Percentiles rank a stretch among this genome's conserved stretches.
Evolutionary conservation across 1,140 invertebrate species (phyloP).

Genomic region (Oryctes rhinoceros): DNA sequence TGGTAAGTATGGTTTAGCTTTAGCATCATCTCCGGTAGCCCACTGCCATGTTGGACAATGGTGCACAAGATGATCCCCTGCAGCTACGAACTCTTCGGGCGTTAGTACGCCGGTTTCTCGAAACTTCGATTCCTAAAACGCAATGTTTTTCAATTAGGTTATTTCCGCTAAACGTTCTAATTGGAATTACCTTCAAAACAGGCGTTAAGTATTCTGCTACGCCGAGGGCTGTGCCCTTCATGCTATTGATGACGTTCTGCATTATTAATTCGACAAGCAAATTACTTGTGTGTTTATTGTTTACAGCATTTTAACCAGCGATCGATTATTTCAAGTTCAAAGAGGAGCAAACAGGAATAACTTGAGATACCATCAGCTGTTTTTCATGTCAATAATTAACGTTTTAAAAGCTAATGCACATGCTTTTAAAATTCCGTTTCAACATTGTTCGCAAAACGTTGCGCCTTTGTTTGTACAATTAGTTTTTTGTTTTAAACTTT

Average conservation of each 20-base stretch:
- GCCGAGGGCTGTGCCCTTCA: slow-evolving; percentile 93
- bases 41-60: slow-evolving; percentile 99
- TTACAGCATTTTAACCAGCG: slow-evolving; percentile 29
- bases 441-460: too few species aligned
- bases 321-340: slow-evolving; percentile 27
- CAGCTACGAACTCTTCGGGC: slow-evolving; percentile 95
- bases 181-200: slow-evolving; percentile 72
- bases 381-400: slow-evolving; percentile 5
- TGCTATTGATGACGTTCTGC: slow-evolving; percentile 94
- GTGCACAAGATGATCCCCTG: slow-evolving; percentile 98
- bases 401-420: neutral
- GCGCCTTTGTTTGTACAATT: too few species aligned
- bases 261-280: slow-evolving; percentile 64
- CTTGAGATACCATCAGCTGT: slow-evolving; percentile 26
- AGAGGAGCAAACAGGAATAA: neutral
- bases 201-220: slow-evolving; percentile 97
- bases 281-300: neutral
- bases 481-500: too few species aligned
- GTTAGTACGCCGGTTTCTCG: slow-evolving; percentile 97
- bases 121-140: slow-evolving; percentile 93
- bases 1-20: slow-evolving; percentile 88
- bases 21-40: slow-evolving; percentile 89
- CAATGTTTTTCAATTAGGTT: neutral
- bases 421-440: neutral
- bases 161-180: neutral